A percentile compares a stretch with the other conserved stretches of the same genome.
Evolutionary conservation across 2,888 invertebrate species (phyloP).

Genomic region (Elysia crispata): DNA sequence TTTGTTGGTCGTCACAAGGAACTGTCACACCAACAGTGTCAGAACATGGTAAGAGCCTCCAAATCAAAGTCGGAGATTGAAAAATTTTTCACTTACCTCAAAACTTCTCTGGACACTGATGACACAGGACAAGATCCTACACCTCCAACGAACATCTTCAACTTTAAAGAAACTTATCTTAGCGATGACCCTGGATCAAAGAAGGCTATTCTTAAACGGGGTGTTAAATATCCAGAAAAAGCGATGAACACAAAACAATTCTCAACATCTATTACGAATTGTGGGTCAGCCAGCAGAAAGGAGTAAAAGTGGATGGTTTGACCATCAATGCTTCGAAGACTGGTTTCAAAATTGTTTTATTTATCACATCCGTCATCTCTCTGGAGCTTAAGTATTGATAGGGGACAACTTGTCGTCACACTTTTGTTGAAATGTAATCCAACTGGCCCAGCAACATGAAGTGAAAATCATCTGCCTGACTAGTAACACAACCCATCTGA

Average conservation of each 20-base stretch:
- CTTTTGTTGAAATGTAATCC: slow-evolving; percentile 55
- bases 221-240: slow-evolving; percentile 67
- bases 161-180: slow-evolving; percentile 74
- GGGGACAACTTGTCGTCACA: slow-evolving; percentile 69
- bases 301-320: slow-evolving; percentile 73
- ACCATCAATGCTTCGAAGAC: too few species aligned
- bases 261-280: slow-evolving; percentile 74
- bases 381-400: too few species aligned
- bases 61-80: neutral
- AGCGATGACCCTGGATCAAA: slow-evolving; percentile 72
- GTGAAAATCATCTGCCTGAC: slow-evolving; percentile 66
- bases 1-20: neutral
- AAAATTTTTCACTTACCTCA: slow-evolving; percentile 17
- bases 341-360: slow-evolving; percentile 67
- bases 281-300: too few species aligned
- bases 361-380: slow-evolving; percentile 59
- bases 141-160: slow-evolving; percentile 61
- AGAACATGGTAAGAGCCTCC: slow-evolving; percentile 14
- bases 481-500: slow-evolving; percentile 56
- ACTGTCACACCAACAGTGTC: neutral
- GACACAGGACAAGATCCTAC: slow-evolving; percentile 11
- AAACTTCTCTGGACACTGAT: slow-evolving; percentile 26
- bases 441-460: slow-evolving; percentile 69
- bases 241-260: slow-evolving; percentile 73
- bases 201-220: slow-evolving; percentile 51